phyloP scores from a whole-genome alignment of 2,113 vertebrate genomes.

The Phylloscopus trochilus region DNA sequence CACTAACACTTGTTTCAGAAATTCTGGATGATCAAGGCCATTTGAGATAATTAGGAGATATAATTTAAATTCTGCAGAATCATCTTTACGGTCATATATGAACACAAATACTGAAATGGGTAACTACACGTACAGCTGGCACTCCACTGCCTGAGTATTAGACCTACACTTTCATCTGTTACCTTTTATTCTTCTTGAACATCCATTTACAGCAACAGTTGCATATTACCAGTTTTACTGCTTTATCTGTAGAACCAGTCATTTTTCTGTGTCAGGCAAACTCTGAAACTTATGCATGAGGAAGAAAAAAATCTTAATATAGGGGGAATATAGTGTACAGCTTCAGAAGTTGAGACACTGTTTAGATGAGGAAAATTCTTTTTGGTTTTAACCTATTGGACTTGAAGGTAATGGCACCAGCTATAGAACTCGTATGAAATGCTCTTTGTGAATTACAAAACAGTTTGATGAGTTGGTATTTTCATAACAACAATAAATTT shows the following conservation, averaged over 20 bases:
- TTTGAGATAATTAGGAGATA: neutral
- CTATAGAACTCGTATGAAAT: neutral
- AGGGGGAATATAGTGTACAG: neutral
- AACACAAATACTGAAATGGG: neutral
- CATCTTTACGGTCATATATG: neutral
- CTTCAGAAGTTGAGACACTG: neutral
- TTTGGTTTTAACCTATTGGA: neutral
- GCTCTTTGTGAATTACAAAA: neutral
- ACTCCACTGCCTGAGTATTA: neutral
- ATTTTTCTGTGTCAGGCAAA: neutral
- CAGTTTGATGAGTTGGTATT: neutral
- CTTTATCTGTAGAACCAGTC: neutral
- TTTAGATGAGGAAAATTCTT: neutral
- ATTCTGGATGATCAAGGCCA: neutral
- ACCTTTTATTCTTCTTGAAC: neutral
- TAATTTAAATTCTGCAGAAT: neutral
- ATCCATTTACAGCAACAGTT: neutral
- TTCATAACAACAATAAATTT: neutral
- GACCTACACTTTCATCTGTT: neutral
- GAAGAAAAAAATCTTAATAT: neutral
- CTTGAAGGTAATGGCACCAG: neutral
- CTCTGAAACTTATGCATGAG: neutral
- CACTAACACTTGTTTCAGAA: neutral
- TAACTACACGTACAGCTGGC: neutral
- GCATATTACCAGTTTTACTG: neutral